Evolutionary conservation across 2,797 vertebrate species (phyloP).

Genomic region (Oryzias dopingdopingensis): DNA sequence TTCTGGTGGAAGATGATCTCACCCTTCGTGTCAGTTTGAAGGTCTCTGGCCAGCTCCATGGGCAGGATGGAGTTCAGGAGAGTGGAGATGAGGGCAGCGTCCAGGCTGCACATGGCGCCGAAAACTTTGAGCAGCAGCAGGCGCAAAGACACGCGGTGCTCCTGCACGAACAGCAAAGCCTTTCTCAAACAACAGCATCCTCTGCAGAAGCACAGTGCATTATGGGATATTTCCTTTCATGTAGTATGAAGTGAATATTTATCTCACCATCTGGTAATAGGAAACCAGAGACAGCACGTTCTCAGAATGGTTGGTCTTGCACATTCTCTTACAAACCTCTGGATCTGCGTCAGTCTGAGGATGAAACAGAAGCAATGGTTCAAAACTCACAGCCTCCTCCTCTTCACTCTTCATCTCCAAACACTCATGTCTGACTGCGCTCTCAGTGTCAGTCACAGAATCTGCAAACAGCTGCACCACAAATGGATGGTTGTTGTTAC

Average conservation of each 20-base stretch:
- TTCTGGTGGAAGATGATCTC: slow-evolving; percentile 14
- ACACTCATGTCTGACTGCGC: no score
- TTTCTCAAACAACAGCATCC: background rate
- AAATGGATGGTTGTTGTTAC: slow-evolving; percentile 59
- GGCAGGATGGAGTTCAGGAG: slow-evolving; percentile 94
- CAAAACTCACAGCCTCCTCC: slow-evolving; percentile 12
- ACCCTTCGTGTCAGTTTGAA: slow-evolving; percentile 94
- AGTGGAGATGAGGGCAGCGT: slow-evolving; percentile 88
- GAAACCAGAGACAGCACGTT: slow-evolving; percentile 90
- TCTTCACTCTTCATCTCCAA: background rate
- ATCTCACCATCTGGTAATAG: slow-evolving; percentile 96
- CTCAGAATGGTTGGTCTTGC: slow-evolving; percentile 87
- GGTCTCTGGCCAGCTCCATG: slow-evolving; percentile 96
- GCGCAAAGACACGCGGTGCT: slow-evolving; percentile 87
- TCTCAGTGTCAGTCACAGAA: no score
- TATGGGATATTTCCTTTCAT: background rate
- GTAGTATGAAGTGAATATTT: background rate
- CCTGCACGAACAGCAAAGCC: slow-evolving; percentile 70
- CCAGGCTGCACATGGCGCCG: slow-evolving; percentile 94
- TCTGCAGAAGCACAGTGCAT: background rate
- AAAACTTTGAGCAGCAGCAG: slow-evolving; percentile 95
- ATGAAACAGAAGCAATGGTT: slow-evolving; percentile 1
- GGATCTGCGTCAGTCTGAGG: slow-evolving; percentile 95
- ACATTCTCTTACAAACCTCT: slow-evolving; percentile 97
- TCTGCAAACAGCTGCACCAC: background rate